These are phyloP conservation scores for Siderastrea siderea DNA, from an alignment of 92 coral and sea anemone species.

Conservation along the genomic window DNA sequence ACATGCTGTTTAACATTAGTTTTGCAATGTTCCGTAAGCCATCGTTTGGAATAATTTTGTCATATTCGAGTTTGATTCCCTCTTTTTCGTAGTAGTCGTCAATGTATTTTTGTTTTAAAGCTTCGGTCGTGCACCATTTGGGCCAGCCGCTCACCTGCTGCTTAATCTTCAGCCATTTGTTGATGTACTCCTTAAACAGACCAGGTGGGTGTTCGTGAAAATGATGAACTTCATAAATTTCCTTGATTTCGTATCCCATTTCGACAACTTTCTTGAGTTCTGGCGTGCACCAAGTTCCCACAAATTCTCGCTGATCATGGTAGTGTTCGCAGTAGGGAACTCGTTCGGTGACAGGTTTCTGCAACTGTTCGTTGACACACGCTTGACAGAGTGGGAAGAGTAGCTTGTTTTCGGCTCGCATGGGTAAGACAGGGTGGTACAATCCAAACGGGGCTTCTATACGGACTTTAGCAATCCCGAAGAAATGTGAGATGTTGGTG, in stretches of 20 bases:
- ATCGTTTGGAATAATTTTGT: background rate
- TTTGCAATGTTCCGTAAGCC: background rate
- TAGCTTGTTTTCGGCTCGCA: background rate
- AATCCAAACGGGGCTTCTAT: background rate
- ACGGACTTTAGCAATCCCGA: slow-evolving; percentile 13
- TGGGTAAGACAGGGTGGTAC: slow-evolving; percentile 23
- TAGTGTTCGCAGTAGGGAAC: background rate
- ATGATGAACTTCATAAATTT: background rate
- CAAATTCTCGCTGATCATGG: background rate
- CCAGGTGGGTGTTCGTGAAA: background rate
- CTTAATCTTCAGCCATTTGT: background rate
- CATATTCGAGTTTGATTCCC: background rate
- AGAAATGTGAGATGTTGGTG: background rate
- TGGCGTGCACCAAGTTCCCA: background rate
- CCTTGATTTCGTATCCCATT: background rate
- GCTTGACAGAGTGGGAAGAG: slow-evolving; percentile 15
- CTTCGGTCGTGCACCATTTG: background rate
- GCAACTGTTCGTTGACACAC: slow-evolving; percentile 5
- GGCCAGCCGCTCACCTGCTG: slow-evolving; percentile 33
- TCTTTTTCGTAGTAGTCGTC: background rate
- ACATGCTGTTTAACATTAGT: background rate
- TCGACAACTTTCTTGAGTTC: background rate
- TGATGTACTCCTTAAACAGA: slow-evolving; percentile 11
- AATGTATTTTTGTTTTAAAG: background rate
- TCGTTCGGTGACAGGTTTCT: background rate